Evolutionary conservation across 2,113 vertebrate genomes (phyloP).

Genomic region (Epinephelus fuscoguttatus): DNA sequence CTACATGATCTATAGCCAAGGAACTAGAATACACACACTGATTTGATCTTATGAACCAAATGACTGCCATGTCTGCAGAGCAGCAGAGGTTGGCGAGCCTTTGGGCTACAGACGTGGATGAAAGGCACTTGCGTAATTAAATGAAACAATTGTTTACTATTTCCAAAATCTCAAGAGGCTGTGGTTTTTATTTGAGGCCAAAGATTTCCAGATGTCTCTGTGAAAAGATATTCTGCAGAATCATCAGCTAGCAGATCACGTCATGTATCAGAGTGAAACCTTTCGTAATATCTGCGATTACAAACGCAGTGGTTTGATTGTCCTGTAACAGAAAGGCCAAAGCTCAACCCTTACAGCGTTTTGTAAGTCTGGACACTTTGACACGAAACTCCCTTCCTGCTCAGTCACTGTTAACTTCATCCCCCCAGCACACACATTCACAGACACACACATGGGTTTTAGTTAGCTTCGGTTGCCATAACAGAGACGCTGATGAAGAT

Average conservation of each 20-base stretch:
- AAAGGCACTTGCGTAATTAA: not conserved
- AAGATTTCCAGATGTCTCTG: constrained; percentile 53
- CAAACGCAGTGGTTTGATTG: not conserved
- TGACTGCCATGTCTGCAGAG: not conserved
- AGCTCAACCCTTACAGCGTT: not conserved
- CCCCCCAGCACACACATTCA: not conserved
- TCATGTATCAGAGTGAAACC: not conserved
- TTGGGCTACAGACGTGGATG: constrained; percentile 15
- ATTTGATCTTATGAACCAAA: not conserved
- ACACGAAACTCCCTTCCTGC: not conserved
- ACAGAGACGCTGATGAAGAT: constrained; percentile 41
- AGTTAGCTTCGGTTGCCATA: constrained; percentile 47
- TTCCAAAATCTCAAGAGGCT: constrained; percentile 36
- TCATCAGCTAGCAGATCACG: not conserved
- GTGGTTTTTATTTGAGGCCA: constrained; percentile 19
- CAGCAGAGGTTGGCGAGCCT: constrained; percentile 24
- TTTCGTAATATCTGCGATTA: not conserved
- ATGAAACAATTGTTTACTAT: constrained; percentile 29
- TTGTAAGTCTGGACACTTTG: constrained; percentile 6
- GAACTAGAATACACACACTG: not conserved
- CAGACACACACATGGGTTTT: not conserved
- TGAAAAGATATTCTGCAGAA: not conserved
- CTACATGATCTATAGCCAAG: not conserved
- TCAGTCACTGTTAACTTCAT: not conserved
- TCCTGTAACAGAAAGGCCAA: not conserved